A percentile compares a stretch with the other conserved stretches of the same genome.
These are phyloP conservation scores for Siphonodentalium dalli DNA, from an alignment of 2,888 invertebrate genomes.

Conservation along the genomic window DNA sequence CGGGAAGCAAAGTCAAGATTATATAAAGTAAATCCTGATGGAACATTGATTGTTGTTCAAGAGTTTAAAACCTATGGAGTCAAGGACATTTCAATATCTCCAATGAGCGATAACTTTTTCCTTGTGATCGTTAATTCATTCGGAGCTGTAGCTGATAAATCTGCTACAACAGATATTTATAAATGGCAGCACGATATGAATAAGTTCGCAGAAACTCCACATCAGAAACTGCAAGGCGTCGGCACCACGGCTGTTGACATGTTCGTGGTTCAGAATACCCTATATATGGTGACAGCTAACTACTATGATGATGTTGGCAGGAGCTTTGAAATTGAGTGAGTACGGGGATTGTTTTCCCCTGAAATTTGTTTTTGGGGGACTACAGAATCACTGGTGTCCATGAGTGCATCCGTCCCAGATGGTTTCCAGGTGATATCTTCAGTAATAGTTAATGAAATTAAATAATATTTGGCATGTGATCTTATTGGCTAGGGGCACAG, in stretches of 20 bases:
- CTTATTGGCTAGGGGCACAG: no score
- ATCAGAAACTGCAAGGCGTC: conserved; percentile 44
- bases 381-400: no score
- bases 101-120: conserved; percentile 35
- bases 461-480: no score
- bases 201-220: conserved; percentile 38
- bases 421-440: no score
- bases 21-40: conserved; percentile 42
- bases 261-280: conserved; percentile 39
- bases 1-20: conserved; percentile 45
- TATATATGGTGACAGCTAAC: conserved; percentile 54
- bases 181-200: conserved; percentile 45
- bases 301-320: conserved; percentile 41
- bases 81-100: conserved; percentile 47
- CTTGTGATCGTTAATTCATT: conserved; percentile 50
- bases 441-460: no score
- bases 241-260: conserved; percentile 45
- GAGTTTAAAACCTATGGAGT: conserved; percentile 50
- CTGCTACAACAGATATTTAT: conserved; percentile 45
- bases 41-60: conserved; percentile 48
- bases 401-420: no score
- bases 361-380: no score
- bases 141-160: conserved; percentile 46
- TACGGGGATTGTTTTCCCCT: conserved; percentile 6
- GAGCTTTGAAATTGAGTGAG: conserved; percentile 43